These are phyloP conservation scores for Poeciliopsis infans DNA, from an alignment of 2,797 vertebrate genomes.

Conservation along the genomic window DNA sequence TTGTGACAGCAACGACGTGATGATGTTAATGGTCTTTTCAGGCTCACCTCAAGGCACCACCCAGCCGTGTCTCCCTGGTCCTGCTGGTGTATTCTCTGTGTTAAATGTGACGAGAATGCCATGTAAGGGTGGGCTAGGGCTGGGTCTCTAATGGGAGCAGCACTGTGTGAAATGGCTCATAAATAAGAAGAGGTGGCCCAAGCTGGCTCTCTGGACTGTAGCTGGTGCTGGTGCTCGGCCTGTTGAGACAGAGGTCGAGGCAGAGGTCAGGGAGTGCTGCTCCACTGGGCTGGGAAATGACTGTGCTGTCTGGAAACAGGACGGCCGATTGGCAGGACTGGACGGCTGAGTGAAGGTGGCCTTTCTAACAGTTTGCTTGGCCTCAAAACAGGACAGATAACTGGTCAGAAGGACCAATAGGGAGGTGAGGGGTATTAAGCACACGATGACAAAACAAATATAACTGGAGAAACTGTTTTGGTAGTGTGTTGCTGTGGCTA, in stretches of 20 bases:
- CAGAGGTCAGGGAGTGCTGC: slow-evolving; percentile 78
- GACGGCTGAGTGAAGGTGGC: slow-evolving; percentile 56
- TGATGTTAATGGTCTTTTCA: slow-evolving; percentile 33
- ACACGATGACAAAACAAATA: slow-evolving; percentile 53
- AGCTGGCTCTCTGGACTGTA: slow-evolving; percentile 59
- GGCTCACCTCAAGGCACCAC: slow-evolving; percentile 7
- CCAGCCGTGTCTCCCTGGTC: slow-evolving; percentile 21
- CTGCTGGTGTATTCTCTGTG: slow-evolving; percentile 50
- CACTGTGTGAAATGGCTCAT: slow-evolving; percentile 82
- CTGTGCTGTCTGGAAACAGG: slow-evolving; percentile 75
- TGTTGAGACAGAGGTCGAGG: slow-evolving; percentile 71
- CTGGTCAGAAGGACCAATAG: slow-evolving; percentile 47
- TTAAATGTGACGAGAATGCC: slow-evolving; percentile 56
- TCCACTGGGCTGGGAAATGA: slow-evolving; percentile 84
- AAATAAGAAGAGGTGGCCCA: slow-evolving; percentile 76
- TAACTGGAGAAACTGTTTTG: slow-evolving; percentile 41
- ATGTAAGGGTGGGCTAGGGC: slow-evolving; percentile 66
- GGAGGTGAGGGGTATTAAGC: slow-evolving; percentile 56
- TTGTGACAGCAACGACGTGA: slow-evolving; percentile 27
- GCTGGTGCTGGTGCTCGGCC: slow-evolving; percentile 58
- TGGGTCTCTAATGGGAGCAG: slow-evolving; percentile 77
- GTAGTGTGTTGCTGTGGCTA: slow-evolving; percentile 40
- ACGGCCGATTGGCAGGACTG: slow-evolving; percentile 71
- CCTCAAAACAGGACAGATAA: slow-evolving; percentile 67
- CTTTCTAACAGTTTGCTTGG: slow-evolving; percentile 66